Conservation (phyloP, 2,797 vertebrate species). For the Merluccius polli region DNA sequence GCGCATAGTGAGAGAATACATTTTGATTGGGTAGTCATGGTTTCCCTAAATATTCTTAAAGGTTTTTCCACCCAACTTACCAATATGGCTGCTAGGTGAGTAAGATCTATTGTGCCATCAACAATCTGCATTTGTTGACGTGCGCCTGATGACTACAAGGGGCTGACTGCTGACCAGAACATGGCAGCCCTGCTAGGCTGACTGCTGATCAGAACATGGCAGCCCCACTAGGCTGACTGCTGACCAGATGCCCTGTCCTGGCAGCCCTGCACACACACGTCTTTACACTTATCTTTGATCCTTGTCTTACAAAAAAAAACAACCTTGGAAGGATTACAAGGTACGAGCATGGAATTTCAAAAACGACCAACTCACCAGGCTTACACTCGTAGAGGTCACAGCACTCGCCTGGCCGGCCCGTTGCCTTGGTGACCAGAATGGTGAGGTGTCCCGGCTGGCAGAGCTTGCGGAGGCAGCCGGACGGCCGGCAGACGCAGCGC, state of each 20-base stretch:
- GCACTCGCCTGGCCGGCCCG: conserved; percentile 86
- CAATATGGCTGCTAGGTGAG: background rate
- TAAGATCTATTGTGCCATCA: background rate
- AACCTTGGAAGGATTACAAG: background rate
- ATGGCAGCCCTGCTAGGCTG: background rate
- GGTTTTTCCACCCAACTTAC: background rate
- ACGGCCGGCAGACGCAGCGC: conserved; percentile 85
- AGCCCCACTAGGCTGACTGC: background rate
- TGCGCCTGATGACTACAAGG: background rate
- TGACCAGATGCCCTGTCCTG: background rate
- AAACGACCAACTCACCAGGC: conserved; percentile 70
- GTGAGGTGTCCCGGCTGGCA: conserved; percentile 87
- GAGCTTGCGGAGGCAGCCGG: conserved; percentile 85
- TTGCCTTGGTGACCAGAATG: conserved; percentile 86
- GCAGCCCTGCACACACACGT: background rate
- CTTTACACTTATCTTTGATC: background rate
- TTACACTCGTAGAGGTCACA: conserved; percentile 92
- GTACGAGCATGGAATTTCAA: background rate
- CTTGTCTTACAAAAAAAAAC: background rate
- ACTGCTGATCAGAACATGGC: background rate
- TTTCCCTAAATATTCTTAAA: background rate
- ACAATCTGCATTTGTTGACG: background rate
- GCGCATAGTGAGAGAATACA: background rate
- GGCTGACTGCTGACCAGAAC: background rate
- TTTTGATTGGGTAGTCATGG: background rate